These are phyloP conservation scores for Ptychoptera albimana DNA, from an alignment of 2,888 invertebrate genomes.

Conservation along the genomic window DNA sequence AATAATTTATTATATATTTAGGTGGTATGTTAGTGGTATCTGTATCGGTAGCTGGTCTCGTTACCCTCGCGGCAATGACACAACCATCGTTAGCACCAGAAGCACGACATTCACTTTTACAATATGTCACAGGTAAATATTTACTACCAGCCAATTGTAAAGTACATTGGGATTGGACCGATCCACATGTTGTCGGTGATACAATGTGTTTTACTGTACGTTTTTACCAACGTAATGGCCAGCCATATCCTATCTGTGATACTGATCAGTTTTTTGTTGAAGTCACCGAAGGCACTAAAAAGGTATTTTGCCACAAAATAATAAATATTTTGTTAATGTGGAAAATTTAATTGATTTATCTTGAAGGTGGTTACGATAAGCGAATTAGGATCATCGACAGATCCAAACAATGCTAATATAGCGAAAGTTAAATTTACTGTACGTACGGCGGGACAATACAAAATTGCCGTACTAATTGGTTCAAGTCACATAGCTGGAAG, in stretches of 20 bases:
- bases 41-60: constrained; percentile 74
- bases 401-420: constrained; percentile 70
- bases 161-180: constrained; percentile 74
- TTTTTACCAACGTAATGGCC: constrained; percentile 85
- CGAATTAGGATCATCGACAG: constrained; percentile 74
- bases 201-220: constrained; percentile 82
- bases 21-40: constrained; percentile 78
- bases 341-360: neutral
- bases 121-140: constrained; percentile 86
- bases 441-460: constrained; percentile 76
- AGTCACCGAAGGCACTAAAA: constrained; percentile 70
- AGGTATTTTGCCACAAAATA: constrained; percentile 31
- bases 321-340: neutral
- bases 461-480: constrained; percentile 69
- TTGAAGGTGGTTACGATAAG: constrained; percentile 62
- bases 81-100: constrained; percentile 81
- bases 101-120: constrained; percentile 74
- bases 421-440: constrained; percentile 86
- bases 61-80: constrained; percentile 80
- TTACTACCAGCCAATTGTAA: constrained; percentile 74
- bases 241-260: constrained; percentile 88
- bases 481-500: constrained; percentile 70
- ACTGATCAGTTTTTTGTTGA: constrained; percentile 78
- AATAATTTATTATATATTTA: too few species aligned
- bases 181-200: constrained; percentile 77